phyloP scores from a whole-genome alignment of 2,113 vertebrate genomes.

The Heterotilapia buettikoferi region DNA sequence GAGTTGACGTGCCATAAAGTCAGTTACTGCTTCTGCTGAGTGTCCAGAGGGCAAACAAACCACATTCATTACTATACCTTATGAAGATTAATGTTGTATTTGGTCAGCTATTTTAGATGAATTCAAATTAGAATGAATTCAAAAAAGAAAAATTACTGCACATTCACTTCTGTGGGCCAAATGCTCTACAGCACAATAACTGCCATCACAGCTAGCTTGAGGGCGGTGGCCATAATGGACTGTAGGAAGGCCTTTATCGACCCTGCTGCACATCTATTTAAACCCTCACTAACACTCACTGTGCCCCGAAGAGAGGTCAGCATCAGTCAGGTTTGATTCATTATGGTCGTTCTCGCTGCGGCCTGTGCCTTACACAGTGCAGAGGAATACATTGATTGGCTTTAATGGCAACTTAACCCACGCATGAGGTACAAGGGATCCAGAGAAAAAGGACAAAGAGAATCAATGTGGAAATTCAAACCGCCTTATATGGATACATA shows the following conservation, averaged over 20 bases:
- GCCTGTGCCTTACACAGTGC: neutral
- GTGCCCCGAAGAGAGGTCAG: conserved; percentile 42
- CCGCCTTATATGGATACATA: neutral
- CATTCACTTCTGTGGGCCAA: neutral
- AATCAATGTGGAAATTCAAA: neutral
- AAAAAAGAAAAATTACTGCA: neutral
- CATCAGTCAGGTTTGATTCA: conserved; percentile 16
- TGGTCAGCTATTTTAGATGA: neutral
- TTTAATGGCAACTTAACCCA: conserved; percentile 28
- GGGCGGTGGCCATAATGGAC: conserved; percentile 43
- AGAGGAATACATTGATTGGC: conserved; percentile 7
- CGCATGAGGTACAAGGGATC: neutral
- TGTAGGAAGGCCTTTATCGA: conserved; percentile 39
- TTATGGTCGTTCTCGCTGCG: neutral
- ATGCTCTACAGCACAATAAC: neutral
- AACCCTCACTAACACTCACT: neutral
- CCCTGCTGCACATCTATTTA: neutral
- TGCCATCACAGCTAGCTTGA: neutral
- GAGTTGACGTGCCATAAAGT: neutral
- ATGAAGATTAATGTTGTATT: neutral
- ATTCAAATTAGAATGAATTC: neutral
- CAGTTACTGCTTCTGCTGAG: neutral
- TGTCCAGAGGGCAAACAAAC: neutral
- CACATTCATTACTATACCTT: neutral
- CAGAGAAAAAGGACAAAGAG: neutral